Conservation (phyloP, 2,888 invertebrate genomes). For the Melanostoma mellinum region DNA sequence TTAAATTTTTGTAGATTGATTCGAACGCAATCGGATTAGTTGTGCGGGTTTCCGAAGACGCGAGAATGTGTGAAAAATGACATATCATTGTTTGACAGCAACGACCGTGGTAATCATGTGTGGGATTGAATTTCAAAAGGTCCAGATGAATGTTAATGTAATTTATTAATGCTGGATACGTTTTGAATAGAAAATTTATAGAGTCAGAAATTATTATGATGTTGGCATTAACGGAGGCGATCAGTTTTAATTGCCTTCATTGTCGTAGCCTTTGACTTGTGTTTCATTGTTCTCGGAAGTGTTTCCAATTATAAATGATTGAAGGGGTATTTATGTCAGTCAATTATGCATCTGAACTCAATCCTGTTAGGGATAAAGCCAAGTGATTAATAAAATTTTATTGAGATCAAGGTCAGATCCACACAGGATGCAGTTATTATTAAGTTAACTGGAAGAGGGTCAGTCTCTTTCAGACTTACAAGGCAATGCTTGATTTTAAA, state of each 20-base stretch:
- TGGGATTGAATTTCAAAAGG: slow-evolving; percentile 35
- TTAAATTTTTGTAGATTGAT: slow-evolving; percentile 68
- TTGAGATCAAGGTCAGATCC: neutral
- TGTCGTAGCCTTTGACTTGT: neutral
- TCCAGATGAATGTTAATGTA: neutral
- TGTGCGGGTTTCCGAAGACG: slow-evolving; percentile 9
- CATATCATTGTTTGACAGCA: slow-evolving; percentile 47
- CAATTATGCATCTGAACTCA: slow-evolving; percentile 26
- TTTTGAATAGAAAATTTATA: slow-evolving; percentile 14
- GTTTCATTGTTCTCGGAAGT: slow-evolving; percentile 33
- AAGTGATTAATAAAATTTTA: neutral
- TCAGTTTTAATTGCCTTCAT: slow-evolving; percentile 34
- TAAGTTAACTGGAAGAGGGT: neutral
- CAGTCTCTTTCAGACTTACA: neutral
- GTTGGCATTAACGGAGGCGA: slow-evolving; percentile 38
- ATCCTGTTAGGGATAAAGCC: slow-evolving; percentile 12
- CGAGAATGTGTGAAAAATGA: slow-evolving; percentile 46
- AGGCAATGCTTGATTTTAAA: neutral
- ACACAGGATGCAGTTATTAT: neutral
- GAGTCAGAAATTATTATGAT: slow-evolving; percentile 8
- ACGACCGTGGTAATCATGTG: slow-evolving; percentile 28
- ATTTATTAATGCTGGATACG: neutral
- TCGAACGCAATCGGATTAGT: slow-evolving; percentile 68
- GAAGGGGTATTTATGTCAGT: slow-evolving; percentile 24
- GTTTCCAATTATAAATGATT: slow-evolving; percentile 26